Conservation (phyloP, 2,113 vertebrate species). For the Charadrius vociferus region DNA sequence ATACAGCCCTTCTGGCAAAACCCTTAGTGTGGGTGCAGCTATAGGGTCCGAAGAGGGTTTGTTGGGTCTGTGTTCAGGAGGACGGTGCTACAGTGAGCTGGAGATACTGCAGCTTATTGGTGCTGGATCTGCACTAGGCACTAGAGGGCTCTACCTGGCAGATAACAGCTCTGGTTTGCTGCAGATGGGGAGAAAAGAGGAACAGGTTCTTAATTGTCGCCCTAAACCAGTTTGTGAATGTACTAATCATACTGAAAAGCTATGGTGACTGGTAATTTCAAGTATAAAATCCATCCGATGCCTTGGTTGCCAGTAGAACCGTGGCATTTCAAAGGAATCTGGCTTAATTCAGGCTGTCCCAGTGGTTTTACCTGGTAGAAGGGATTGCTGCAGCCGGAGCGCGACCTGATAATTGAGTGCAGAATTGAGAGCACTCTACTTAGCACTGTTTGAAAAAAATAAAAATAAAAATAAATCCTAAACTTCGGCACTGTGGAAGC, state of each 20-base stretch:
- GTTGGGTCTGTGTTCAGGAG: background rate
- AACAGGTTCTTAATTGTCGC: background rate
- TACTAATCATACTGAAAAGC: background rate
- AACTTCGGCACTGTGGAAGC: background rate
- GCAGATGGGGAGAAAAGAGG: background rate
- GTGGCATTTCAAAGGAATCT: background rate
- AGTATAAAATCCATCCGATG: background rate
- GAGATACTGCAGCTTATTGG: background rate
- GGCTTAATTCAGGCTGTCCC: background rate
- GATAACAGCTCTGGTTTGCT: background rate
- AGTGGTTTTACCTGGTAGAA: background rate
- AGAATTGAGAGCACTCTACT: background rate
- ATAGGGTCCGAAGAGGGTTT: background rate
- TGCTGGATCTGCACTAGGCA: background rate
- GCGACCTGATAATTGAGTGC: background rate
- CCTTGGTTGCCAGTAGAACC: background rate
- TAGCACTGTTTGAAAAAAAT: background rate
- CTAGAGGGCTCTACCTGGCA: constrained; percentile 47
- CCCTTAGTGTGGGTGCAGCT: background rate
- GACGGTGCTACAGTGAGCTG: background rate
- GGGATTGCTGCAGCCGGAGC: background rate
- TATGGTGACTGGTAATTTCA: background rate
- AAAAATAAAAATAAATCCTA: no score
- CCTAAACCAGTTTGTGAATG: background rate
- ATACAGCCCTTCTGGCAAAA: background rate